Evolutionary conservation across 2,113 vertebrate genomes (phyloP).

Genomic region (Clarias magur): DNA sequence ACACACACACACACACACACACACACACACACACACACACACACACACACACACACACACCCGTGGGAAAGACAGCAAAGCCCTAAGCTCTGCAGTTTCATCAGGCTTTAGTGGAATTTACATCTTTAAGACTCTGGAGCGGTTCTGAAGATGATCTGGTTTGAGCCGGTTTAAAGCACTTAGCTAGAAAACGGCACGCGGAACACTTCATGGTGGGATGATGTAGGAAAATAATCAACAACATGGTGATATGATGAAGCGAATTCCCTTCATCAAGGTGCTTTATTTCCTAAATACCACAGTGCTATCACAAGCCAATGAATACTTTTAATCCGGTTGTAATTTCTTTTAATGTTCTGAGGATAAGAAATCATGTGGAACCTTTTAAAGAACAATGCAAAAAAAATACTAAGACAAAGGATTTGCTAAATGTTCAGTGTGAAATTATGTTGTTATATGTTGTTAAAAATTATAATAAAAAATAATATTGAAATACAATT

Average conservation of each 20-base stretch:
- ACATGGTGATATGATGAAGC: not conserved
- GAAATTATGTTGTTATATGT: not conserved
- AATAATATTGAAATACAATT: not conserved
- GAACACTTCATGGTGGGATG: slow-evolving; percentile 5
- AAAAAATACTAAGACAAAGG: not conserved
- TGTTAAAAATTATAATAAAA: not conserved
- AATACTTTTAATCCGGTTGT: not conserved
- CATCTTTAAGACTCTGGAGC: slow-evolving; percentile 53
- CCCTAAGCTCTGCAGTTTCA: slow-evolving; percentile 45
- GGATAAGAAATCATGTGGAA: not conserved
- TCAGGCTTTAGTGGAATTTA: slow-evolving; percentile 56
- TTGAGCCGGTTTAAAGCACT: slow-evolving; percentile 39
- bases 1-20: not conserved
- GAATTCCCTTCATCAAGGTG: not conserved
- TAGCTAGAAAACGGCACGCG: slow-evolving; percentile 30
- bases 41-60: slow-evolving; percentile 47
- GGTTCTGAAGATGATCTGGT: slow-evolving; percentile 53
- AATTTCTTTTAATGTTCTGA: not conserved
- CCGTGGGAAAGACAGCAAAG: slow-evolving; percentile 55
- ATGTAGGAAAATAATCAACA: not conserved
- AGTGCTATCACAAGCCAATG: not conserved
- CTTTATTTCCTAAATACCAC: not conserved
- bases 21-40: slow-evolving; percentile 17
- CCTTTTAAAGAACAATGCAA: not conserved
- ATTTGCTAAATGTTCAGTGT: not conserved